phyloP scores from a whole-genome alignment of 2,888 invertebrate species.

The Mellilla xanthometata region DNA sequence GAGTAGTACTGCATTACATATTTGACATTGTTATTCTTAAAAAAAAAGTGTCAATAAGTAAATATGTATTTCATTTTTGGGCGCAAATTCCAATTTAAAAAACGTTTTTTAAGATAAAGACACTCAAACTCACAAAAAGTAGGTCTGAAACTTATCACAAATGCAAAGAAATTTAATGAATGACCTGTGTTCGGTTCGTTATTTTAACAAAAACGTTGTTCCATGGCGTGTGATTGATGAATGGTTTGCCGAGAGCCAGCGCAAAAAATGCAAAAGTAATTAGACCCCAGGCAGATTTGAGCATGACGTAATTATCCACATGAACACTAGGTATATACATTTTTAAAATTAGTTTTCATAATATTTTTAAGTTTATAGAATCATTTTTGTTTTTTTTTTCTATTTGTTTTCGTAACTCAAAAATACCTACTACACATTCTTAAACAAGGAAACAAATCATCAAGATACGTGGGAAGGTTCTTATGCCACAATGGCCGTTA shows the following conservation, averaged over 20 bases:
- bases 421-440: neutral
- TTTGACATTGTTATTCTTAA: no score
- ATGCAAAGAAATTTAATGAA: constrained; percentile 3
- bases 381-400: no score
- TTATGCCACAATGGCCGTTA: neutral
- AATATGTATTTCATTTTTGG: no score
- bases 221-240: constrained; percentile 24
- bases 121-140: no score
- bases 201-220: constrained; percentile 23
- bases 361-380: no score
- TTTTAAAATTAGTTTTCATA: neutral
- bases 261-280: constrained; percentile 18
- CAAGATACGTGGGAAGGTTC: constrained; percentile 4
- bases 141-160: no score
- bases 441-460: constrained; percentile 5
- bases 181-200: constrained; percentile 12
- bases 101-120: no score
- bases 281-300: constrained; percentile 3
- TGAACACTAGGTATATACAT: neutral
- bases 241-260: constrained; percentile 3
- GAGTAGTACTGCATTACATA: no score
- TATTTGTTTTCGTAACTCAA: no score
- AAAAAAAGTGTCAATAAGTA: no score
- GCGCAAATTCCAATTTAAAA: no score
- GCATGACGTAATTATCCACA: neutral